Conservation (phyloP, 37 sponge, comb jelly and placozoan genomes). For the Chondrilla cf. caribensis region DNA sequence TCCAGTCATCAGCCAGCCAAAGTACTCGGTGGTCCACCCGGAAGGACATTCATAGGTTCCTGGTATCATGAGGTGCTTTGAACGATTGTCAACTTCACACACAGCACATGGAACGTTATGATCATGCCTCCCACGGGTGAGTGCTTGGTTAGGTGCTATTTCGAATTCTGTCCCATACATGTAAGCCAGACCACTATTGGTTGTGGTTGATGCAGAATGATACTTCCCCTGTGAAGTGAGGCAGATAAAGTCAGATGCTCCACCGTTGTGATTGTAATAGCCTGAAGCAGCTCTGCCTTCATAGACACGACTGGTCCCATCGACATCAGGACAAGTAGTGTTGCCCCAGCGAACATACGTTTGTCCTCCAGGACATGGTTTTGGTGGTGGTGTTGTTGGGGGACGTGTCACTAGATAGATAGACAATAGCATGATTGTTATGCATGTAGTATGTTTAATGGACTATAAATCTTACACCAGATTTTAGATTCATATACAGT, state of each 20-base stretch:
- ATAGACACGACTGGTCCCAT: slow-evolving; percentile 6
- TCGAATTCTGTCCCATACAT: slow-evolving; percentile 34
- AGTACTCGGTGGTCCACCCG: slow-evolving; percentile 47
- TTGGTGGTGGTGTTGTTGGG: too few species aligned
- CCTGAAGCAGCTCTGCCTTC: not conserved
- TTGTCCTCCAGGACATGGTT: not conserved
- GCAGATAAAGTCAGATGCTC: slow-evolving; percentile 21
- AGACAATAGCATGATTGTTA: too few species aligned
- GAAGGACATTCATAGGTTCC: slow-evolving; percentile 36
- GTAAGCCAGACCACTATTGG: not conserved
- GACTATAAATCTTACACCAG: too few species aligned
- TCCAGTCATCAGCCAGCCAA: slow-evolving; percentile 53
- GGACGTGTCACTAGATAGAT: too few species aligned
- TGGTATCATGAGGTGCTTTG: slow-evolving; percentile 44
- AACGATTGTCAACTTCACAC: slow-evolving; percentile 26
- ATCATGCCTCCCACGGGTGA: not conserved
- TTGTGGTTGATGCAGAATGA: not conserved
- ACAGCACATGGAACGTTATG: slow-evolving; percentile 62
- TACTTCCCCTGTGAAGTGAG: not conserved
- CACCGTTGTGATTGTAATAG: slow-evolving; percentile 14
- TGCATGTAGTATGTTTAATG: too few species aligned
- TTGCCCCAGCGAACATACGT: slow-evolving; percentile 29
- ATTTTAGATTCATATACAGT: too few species aligned
- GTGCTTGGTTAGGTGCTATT: not conserved
- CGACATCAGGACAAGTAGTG: slow-evolving; percentile 6